These are phyloP conservation scores for Sorex araneus DNA, from an alignment of 2,113 vertebrate species.

Conservation along the genomic window DNA sequence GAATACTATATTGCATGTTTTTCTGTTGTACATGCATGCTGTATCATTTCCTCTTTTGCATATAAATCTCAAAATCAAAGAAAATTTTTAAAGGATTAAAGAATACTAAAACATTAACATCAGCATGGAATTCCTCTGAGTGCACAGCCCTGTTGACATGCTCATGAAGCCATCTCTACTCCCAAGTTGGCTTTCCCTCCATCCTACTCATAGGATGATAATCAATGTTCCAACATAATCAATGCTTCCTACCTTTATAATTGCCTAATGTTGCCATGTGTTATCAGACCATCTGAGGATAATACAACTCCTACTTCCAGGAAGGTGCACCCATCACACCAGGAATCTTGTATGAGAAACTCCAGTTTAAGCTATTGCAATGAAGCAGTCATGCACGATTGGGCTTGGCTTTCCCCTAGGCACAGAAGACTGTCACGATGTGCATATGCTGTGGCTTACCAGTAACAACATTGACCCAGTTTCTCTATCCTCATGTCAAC, in stretches of 20 bases:
- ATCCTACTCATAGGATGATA: not conserved
- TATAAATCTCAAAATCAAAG: not conserved
- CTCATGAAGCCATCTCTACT: not conserved
- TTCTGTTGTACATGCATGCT: not conserved
- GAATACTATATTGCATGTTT: not conserved
- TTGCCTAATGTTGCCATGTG: not conserved
- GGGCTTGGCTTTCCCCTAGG: too few relatives aligned
- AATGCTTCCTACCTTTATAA: not conserved
- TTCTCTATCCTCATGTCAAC: not conserved
- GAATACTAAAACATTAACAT: not conserved
- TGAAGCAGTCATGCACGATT: not conserved
- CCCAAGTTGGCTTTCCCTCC: not conserved
- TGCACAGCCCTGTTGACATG: not conserved
- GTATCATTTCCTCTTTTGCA: not conserved
- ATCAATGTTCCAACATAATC: too few relatives aligned
- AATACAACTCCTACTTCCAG: too few relatives aligned
- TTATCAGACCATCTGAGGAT: not conserved
- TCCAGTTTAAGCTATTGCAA: not conserved
- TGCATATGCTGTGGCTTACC: not conserved
- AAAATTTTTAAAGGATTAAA: conserved; percentile 11
- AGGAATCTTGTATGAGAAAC: not conserved
- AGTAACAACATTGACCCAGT: not conserved
- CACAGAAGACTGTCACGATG: not conserved
- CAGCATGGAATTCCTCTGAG: not conserved
- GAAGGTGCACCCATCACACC: not conserved